Evolutionary conservation across 2,113 vertebrate genomes (phyloP).

Genomic region (Vombatus ursinus): DNA sequence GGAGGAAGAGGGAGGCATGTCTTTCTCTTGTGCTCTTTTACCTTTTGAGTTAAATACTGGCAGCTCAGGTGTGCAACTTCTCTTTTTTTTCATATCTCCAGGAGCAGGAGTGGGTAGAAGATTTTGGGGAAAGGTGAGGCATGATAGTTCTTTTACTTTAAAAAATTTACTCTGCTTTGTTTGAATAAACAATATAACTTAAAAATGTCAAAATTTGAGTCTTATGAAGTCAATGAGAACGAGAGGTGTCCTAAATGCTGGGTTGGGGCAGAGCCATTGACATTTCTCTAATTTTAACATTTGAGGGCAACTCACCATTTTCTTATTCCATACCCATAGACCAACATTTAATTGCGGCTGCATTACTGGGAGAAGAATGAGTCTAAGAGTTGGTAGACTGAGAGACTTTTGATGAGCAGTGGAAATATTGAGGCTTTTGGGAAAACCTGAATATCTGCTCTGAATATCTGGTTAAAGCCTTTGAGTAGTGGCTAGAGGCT

Average conservation of each 20-base stretch:
- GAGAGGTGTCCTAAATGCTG: not conserved
- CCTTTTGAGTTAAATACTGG: not conserved
- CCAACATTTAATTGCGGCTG: not conserved
- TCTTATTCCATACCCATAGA: not conserved
- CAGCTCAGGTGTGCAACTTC: not conserved
- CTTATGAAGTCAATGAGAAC: too few relatives aligned
- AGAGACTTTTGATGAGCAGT: not conserved
- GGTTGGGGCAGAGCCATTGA: not conserved
- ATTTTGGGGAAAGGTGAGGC: too few relatives aligned
- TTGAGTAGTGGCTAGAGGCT: not conserved
- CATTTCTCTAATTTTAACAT: not conserved
- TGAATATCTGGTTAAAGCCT: not conserved
- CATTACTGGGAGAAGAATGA: not conserved
- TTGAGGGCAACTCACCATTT: not conserved
- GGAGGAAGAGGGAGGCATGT: not conserved
- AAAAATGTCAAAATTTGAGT: too few relatives aligned
- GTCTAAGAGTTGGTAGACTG: not conserved
- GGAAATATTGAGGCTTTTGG: not conserved
- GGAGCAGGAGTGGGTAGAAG: too few relatives aligned
- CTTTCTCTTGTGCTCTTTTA: not conserved
- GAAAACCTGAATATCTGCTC: not conserved
- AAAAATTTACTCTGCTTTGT: too few relatives aligned
- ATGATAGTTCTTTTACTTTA: too few relatives aligned
- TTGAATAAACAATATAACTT: too few relatives aligned
- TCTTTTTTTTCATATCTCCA: too few relatives aligned